phyloP scores from a whole-genome alignment of 1,140 invertebrate species.

The Coenobita brevimanus region DNA sequence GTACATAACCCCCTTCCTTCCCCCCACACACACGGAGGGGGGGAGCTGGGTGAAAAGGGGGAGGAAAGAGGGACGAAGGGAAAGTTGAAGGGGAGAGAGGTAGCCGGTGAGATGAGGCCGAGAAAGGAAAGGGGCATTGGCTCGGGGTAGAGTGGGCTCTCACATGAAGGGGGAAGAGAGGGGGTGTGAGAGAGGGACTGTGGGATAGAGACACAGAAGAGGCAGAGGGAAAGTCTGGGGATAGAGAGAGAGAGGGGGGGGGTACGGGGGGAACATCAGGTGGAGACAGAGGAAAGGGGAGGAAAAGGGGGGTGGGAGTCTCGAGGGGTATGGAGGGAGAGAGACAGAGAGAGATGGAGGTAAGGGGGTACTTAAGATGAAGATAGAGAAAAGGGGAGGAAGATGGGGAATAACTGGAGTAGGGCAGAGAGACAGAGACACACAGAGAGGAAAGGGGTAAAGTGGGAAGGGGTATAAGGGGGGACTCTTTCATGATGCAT shows the following conservation, averaged over 20 bases:
- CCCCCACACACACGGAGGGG: background rate
- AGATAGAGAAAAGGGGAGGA: background rate
- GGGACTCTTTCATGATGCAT: conserved; percentile 29
- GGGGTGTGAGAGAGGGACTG: too few relatives aligned
- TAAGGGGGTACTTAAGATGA: too few relatives aligned
- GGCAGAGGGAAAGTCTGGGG: background rate
- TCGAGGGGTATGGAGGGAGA: background rate
- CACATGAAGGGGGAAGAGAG: too few relatives aligned
- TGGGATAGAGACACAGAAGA: background rate
- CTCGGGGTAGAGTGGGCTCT: too few relatives aligned
- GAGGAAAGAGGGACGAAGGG: background rate
- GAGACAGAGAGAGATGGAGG: background rate
- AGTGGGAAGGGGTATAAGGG: background rate
- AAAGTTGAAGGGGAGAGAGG: background rate
- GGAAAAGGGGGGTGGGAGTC: background rate
- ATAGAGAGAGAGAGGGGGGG: background rate
- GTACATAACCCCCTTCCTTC: conserved; percentile 7
- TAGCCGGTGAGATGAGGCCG: too few relatives aligned
- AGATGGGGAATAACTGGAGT: background rate
- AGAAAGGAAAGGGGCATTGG: too few relatives aligned
- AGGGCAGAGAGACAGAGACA: background rate
- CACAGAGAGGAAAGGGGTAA: background rate
- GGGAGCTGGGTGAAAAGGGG: background rate
- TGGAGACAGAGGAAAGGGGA: too few relatives aligned
- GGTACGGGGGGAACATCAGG: background rate